Evolutionary conservation across 2,113 vertebrate species (phyloP).

Genomic region (human): GRCh38 chr2:46079501-46080000

Average conservation of each 20-base stretch:
- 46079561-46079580: neutral
- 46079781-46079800: conserved; percentile 52
- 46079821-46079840: conserved; percentile 43
- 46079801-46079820: conserved; percentile 26
- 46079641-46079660: conserved; percentile 57
- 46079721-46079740: conserved; percentile 78
- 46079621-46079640: conserved; percentile 64
- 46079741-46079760: conserved; percentile 69
- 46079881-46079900: conserved; percentile 40
- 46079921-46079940: conserved; percentile 55
- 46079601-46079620: conserved; percentile 72
- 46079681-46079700: conserved; percentile 80
- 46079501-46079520: neutral
- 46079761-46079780: conserved; percentile 80
- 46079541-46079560: neutral
- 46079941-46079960: conserved; percentile 74
- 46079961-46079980: conserved; percentile 75
- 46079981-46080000: conserved; percentile 77
- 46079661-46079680: conserved; percentile 74
- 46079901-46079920: conserved; percentile 53
- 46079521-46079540: neutral
- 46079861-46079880: neutral
- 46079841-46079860: conserved; percentile 22
- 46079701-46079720: conserved; percentile 54
- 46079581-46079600: conserved; percentile 46